Conservation (phyloP, 2,797 vertebrate genomes). For the Phataginus tetradactyla region DNA sequence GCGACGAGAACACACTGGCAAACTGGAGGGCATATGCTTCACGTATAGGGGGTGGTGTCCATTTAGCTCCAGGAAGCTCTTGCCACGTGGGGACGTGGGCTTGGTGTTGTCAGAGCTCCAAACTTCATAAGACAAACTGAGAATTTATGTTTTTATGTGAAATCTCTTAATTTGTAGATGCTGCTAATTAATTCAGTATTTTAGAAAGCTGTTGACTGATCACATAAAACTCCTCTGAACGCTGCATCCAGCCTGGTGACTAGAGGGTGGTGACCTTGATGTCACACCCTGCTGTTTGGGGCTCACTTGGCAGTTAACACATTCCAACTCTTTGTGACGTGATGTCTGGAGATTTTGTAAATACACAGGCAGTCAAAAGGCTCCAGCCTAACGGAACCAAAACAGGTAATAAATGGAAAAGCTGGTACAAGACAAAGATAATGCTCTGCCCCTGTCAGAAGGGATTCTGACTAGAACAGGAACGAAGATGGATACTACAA, state of each 20-base stretch:
- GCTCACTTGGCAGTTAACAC: background rate
- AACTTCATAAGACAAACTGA: constrained; percentile 64
- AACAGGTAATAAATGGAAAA: background rate
- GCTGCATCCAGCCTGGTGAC: background rate
- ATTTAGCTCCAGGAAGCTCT: background rate
- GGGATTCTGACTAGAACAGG: background rate
- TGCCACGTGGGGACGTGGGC: background rate
- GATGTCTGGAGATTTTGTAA: background rate
- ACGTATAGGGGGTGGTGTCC: background rate
- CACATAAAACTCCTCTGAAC: constrained; percentile 16
- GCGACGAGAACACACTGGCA: background rate
- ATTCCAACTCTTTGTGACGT: constrained; percentile 11
- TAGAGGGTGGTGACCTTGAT: background rate
- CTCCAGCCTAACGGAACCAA: background rate
- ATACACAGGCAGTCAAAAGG: background rate
- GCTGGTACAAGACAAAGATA: background rate
- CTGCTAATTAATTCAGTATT: constrained; percentile 71
- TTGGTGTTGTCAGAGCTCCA: constrained; percentile 61
- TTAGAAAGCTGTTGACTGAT: constrained; percentile 60
- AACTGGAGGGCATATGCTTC: fast-evolving
- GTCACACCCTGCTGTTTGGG: background rate
- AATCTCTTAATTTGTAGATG: constrained; percentile 69
- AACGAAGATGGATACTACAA: background rate
- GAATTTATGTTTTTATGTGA: constrained; percentile 64
- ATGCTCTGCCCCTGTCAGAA: background rate